A percentile compares a stretch with the other conserved stretches of the same genome.
These are phyloP conservation scores for Xenopus laevis DNA, from an alignment of 2,113 vertebrate genomes.

Conservation along the genomic window DNA sequence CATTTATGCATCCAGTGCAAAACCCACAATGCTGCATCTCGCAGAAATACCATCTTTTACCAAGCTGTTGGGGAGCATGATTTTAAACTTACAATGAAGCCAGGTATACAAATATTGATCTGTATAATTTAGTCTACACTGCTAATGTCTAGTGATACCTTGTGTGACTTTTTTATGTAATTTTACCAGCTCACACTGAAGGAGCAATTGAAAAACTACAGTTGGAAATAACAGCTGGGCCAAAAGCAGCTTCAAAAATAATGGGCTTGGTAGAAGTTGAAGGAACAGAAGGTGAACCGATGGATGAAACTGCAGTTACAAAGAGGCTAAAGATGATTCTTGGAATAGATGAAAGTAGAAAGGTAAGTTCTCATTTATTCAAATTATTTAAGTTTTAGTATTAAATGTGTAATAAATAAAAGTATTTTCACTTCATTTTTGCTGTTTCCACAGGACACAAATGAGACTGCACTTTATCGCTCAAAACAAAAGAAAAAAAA, in stretches of 20 bases:
- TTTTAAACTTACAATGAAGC: conserved; percentile 51
- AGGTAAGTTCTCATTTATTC: conserved; percentile 36
- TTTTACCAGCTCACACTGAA: conserved; percentile 53
- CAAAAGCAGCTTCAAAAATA: conserved; percentile 65
- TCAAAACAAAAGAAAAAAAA: not conserved
- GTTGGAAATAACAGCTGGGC: conserved; percentile 67
- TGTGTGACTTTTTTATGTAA: not conserved
- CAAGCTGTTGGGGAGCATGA: conserved; percentile 61
- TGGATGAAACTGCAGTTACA: conserved; percentile 51
- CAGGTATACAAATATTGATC: conserved; percentile 55
- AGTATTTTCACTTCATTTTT: not conserved
- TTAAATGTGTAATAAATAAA: not conserved
- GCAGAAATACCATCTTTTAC: conserved; percentile 57
- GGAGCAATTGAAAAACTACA: conserved; percentile 67
- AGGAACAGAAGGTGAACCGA: conserved; percentile 44
- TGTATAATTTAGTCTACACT: not conserved
- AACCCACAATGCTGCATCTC: conserved; percentile 58
- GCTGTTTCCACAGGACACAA: conserved; percentile 6
- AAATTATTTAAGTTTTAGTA: not conserved
- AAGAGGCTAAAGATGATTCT: conserved; percentile 68
- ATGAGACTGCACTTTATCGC: not conserved
- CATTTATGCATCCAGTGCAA: conserved; percentile 61
- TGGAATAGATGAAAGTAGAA: conserved; percentile 51
- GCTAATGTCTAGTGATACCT: not conserved
- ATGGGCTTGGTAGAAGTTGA: conserved; percentile 47